Evolutionary conservation across 2,113 vertebrate genomes (phyloP).

Genomic region (Cyprinodon brontotheroides): DNA sequence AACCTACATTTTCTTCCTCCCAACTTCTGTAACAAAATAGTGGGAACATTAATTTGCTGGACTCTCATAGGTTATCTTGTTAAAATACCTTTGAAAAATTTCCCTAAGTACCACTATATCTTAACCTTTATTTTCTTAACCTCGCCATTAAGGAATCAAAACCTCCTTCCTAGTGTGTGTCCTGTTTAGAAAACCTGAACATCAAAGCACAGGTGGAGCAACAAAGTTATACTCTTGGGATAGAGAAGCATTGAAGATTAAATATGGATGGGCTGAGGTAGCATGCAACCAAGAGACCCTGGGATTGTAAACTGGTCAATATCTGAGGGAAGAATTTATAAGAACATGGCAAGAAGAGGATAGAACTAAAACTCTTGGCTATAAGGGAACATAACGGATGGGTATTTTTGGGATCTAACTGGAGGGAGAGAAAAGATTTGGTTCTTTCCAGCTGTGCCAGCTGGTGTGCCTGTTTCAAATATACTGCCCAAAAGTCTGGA

Average conservation of each 20-base stretch:
- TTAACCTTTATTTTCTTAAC: neutral
- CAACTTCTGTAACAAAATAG: neutral
- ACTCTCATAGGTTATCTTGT: too few species aligned
- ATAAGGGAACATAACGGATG: neutral
- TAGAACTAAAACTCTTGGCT: conserved; percentile 26
- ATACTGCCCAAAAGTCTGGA: conserved; percentile 12
- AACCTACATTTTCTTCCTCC: neutral
- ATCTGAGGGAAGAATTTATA: conserved; percentile 23
- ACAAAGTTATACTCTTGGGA: neutral
- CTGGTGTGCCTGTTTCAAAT: conserved; percentile 51
- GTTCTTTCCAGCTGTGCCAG: conserved; percentile 38
- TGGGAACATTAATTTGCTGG: neutral
- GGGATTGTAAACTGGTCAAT: conserved; percentile 14
- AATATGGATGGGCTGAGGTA: neutral
- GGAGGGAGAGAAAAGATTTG: conserved; percentile 33
- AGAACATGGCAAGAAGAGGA: conserved; percentile 13
- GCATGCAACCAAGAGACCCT: conserved; percentile 3
- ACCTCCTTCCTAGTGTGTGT: neutral
- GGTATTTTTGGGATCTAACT: conserved; percentile 42
- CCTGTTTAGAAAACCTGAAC: neutral
- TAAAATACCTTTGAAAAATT: neutral
- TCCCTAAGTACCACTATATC: neutral
- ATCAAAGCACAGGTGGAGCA: neutral
- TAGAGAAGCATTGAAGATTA: conserved; percentile 6
- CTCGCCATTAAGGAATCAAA: neutral